Evolutionary conservation across 2,888 invertebrate genomes (phyloP), one percentile per base, ranked within the genome.

Genomic region (Disparrhopalites patrizii): DNA sequence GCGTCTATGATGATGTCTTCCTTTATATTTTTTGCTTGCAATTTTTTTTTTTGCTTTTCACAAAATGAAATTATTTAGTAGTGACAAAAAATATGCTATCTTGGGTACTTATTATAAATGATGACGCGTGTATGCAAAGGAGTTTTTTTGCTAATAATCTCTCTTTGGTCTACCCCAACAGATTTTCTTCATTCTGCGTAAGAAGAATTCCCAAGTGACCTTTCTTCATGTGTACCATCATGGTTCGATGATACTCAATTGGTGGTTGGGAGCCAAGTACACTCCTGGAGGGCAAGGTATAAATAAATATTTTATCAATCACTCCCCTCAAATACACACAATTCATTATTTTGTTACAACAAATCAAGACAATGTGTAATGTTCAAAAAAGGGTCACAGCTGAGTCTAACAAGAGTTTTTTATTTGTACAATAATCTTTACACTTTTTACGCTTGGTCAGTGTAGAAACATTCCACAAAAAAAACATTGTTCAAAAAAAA

Each of bases 191-290:
- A 86, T 91, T 43, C 80, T 91, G 75, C 82, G 91, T 47, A 91
- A 91, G 80, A 92, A 92, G 80, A 88, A 88, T 80, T 88, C 86
- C 75, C 91, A 92, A 79, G 86, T 92, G 76, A 86, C 89, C 18
- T 87, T 90, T 81, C 83, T 92, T 8, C 91, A 92, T 78, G 84
- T 92, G 43, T 91, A 91, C 80, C 91, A 92, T 78, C 91, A 92
- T 81, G 79, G 79, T 33, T 79, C 81, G 36, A 81, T 81, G 81
- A 80, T 81, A 30, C 70, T 79, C 62, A 80, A 80, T 51, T 81
- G 81, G 81, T 81, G 81, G 80, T 78, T 80, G 71, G 81, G 80
- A 30, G 80, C 80, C 52, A 79, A 79, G 66, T 80, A 80, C 77
- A 80, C 79, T 27, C 78, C 80, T 69, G 80, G 81, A 77, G 76